Conservation (phyloP, 2,113 vertebrate species). For the Rynchops niger region DNA sequence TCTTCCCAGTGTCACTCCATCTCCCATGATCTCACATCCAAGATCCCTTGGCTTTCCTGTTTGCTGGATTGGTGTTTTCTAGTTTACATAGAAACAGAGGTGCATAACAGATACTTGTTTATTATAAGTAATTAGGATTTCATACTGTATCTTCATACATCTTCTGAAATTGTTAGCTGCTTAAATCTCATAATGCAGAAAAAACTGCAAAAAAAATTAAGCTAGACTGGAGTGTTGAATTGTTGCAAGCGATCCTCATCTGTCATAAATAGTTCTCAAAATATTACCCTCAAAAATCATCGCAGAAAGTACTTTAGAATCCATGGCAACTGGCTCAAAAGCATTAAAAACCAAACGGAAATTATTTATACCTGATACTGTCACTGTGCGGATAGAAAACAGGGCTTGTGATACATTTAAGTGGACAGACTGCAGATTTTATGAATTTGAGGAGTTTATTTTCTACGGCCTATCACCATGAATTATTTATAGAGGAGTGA, state of each 20-base stretch:
- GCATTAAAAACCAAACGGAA: not conserved
- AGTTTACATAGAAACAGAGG: not conserved
- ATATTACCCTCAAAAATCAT: not conserved
- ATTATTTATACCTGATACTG: not conserved
- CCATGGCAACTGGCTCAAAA: not conserved
- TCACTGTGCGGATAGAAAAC: not conserved
- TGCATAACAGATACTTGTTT: not conserved
- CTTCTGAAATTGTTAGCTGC: not conserved
- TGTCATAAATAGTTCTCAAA: not conserved
- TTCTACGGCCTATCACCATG: not conserved
- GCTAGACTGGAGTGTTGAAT: not conserved
- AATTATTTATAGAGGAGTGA: not conserved
- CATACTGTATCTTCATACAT: not conserved
- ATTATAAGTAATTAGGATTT: not conserved
- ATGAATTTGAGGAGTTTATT: not conserved
- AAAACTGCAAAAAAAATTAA: not conserved
- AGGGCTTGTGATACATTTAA: not conserved
- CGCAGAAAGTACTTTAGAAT: not conserved
- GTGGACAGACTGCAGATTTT: not conserved
- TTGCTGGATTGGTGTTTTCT: not conserved
- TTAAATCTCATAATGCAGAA: not conserved
- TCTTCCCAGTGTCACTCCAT: not conserved
- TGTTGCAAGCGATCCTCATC: not conserved
- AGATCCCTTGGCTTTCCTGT: not conserved
- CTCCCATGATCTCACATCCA: not conserved